Percentiles rank a stretch among this genome's conserved stretches.
phyloP scores from a whole-genome alignment of 2,113 vertebrate genomes.

The Urocynchramus pylzowi region DNA sequence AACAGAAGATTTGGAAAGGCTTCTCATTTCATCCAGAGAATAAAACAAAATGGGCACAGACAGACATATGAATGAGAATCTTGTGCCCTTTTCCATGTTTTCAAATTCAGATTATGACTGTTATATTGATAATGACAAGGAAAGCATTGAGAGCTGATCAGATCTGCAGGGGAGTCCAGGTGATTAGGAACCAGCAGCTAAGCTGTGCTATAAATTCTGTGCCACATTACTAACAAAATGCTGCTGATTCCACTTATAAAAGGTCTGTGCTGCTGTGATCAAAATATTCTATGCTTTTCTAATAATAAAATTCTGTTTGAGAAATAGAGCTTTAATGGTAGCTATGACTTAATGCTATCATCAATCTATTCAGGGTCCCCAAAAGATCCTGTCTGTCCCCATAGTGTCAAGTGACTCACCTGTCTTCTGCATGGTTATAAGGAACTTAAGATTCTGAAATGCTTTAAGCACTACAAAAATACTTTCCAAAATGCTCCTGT shows the following conservation, averaged over 20 bases:
- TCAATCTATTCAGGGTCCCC: neutral
- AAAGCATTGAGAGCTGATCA: neutral
- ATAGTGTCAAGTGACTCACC: neutral
- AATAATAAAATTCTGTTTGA: neutral
- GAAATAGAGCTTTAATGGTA: neutral
- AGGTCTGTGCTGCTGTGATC: neutral
- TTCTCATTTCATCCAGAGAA: neutral
- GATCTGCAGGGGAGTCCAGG: neutral
- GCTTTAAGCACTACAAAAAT: neutral
- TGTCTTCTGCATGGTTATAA: neutral
- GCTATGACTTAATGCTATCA: neutral
- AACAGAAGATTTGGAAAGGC: neutral
- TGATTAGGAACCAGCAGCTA: neutral
- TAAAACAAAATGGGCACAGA: neutral
- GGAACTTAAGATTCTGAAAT: neutral
- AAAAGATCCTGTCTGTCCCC: neutral
- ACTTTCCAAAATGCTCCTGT: neutral
- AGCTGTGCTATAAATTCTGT: neutral
- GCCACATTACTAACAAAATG: neutral
- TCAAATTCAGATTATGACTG: neutral
- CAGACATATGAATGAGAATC: neutral
- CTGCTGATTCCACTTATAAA: neutral
- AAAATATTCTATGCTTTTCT: neutral
- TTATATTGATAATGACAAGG: neutral
- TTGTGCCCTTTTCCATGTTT: fast-evolving